Evolutionary conservation across 2,113 vertebrate species (phyloP).

Genomic region (Athene cunicularia): DNA sequence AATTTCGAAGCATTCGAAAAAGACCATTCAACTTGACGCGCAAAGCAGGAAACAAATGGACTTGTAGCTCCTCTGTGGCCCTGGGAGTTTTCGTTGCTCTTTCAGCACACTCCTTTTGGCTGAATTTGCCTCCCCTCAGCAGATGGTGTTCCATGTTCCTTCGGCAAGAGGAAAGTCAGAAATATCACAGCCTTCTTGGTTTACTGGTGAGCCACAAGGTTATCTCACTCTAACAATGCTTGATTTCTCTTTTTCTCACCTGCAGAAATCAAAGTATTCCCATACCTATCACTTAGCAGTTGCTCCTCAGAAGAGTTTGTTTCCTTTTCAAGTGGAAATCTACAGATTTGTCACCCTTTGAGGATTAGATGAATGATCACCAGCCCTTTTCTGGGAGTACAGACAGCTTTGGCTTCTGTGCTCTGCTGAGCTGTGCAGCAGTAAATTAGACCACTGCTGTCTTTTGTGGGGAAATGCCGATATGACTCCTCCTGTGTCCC

Average conservation of each 20-base stretch:
- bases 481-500: background rate
- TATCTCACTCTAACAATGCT: background rate
- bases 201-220: background rate
- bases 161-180: background rate
- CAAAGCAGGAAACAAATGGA: background rate
- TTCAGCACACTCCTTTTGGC: background rate
- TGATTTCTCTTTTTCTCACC: background rate
- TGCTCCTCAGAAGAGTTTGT: background rate
- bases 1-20: background rate
- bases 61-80: background rate
- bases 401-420: background rate
- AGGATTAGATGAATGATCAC: slow-evolving; percentile 7
- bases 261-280: slow-evolving; percentile 30
- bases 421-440: background rate
- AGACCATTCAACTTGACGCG: background rate
- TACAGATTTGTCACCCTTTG: slow-evolving; percentile 15
- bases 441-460: background rate
- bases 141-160: background rate
- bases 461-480: background rate
- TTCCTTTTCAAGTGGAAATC: slow-evolving; percentile 40
- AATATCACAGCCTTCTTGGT: background rate
- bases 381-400: background rate
- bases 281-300: background rate
- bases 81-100: background rate
- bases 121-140: background rate